Percentiles rank a stretch among this genome's conserved stretches.
phyloP scores from a whole-genome alignment of 2,113 vertebrate species.

The Scytalopus superciliaris region DNA sequence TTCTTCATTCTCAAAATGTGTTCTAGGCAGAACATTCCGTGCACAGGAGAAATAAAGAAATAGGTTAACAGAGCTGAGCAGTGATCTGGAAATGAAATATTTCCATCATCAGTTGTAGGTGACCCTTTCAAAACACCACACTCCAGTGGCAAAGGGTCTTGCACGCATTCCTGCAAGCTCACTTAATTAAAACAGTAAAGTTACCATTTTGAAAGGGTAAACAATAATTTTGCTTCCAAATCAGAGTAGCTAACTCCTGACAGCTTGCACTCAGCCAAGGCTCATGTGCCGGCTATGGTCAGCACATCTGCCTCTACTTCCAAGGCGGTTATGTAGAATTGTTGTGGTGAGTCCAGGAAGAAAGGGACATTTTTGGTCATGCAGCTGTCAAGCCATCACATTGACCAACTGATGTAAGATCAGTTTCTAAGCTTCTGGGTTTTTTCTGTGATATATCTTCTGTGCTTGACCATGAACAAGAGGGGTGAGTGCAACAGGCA shows the following conservation, averaged over 20 bases:
- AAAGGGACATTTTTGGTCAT: not conserved
- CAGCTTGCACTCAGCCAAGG: not conserved
- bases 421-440: not conserved
- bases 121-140: not conserved
- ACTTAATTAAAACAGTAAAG: not conserved
- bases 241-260: not conserved
- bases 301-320: not conserved
- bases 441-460: not conserved
- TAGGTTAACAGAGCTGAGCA: not conserved
- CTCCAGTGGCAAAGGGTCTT: not conserved
- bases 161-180: not conserved
- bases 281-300: fast-evolving
- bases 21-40: not conserved
- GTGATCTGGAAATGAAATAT: not conserved
- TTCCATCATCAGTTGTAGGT: not conserved
- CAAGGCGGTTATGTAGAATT: not conserved
- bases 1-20: not conserved
- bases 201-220: not conserved
- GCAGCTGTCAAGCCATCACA: not conserved
- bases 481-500: not conserved
- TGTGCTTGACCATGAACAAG: not conserved
- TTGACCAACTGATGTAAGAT: not conserved
- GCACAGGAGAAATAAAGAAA: not conserved
- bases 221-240: not conserved
- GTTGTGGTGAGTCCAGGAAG: not conserved